Percentiles rank a stretch among this genome's conserved stretches.
Evolutionary conservation across 2,888 invertebrate genomes (phyloP).

Genomic region (Pristionchus mayeri): DNA sequence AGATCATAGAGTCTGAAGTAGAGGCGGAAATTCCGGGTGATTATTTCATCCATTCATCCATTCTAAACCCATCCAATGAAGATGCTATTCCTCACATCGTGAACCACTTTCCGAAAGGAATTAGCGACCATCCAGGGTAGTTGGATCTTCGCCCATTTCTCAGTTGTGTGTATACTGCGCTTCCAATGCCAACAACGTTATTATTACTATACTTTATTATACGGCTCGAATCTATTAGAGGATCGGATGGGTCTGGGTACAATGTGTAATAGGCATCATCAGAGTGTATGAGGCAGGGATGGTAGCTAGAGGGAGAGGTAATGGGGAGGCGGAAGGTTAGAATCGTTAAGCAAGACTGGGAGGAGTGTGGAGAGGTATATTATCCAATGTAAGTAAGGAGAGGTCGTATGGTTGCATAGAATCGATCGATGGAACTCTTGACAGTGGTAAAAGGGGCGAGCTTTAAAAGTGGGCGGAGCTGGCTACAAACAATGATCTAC

Average conservation of each 20-base stretch:
- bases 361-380: slow-evolving; percentile 21
- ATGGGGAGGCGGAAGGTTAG: not conserved
- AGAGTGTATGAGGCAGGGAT: not conserved
- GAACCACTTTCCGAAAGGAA: no score
- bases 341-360: slow-evolving; percentile 38
- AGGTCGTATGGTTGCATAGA: slow-evolving; percentile 45
- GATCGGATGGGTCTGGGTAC: not conserved
- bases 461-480: slow-evolving; percentile 2
- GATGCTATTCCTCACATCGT: no score
- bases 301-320: not conserved
- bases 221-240: slow-evolving; percentile 39
- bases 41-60: no score
- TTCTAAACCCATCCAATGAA: no score
- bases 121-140: no score
- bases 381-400: not conserved
- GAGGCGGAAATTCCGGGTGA: no score
- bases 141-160: no score
- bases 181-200: no score
- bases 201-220: slow-evolving; percentile 33
- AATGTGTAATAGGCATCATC: not conserved
- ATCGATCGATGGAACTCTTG: slow-evolving; percentile 33
- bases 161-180: no score
- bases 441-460: no score
- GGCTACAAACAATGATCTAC: slow-evolving; percentile 44
- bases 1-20: no score